Evolutionary conservation across 2,113 vertebrate species (phyloP).

Genomic region (Archilochus colubris): DNA sequence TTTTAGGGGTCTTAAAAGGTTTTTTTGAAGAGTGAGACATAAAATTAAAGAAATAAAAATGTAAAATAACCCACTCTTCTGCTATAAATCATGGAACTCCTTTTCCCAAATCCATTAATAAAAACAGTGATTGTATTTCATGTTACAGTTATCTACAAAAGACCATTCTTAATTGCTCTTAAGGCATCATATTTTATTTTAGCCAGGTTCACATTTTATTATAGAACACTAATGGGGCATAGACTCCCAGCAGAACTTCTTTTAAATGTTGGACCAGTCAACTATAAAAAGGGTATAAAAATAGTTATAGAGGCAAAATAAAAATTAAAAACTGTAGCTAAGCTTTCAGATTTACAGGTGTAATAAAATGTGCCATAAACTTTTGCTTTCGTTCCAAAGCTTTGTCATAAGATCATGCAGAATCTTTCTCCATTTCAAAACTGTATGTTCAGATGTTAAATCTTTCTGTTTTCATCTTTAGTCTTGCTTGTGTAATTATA

Average conservation of each 20-base stretch:
- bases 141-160: conserved; percentile 74
- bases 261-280: conserved; percentile 74
- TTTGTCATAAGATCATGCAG: conserved; percentile 68
- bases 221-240: conserved; percentile 75
- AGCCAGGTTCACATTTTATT: conserved; percentile 76
- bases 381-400: conserved; percentile 80
- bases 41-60: conserved; percentile 75
- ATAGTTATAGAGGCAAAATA: conserved; percentile 75
- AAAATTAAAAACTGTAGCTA: conserved; percentile 78
- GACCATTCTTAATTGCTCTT: conserved; percentile 75
- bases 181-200: conserved; percentile 76
- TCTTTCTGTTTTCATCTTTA: neutral
- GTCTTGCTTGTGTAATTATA: neutral
- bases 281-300: conserved; percentile 76
- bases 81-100: conserved; percentile 60
- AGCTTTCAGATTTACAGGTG: conserved; percentile 76
- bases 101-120: conserved; percentile 77
- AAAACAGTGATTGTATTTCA: conserved; percentile 74
- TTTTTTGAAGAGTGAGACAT: conserved; percentile 40
- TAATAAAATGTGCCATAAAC: conserved; percentile 82
- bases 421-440: conserved; percentile 4
- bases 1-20: conserved; percentile 47
- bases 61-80: conserved; percentile 53
- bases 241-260: conserved; percentile 73
- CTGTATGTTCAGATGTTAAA: neutral